These are phyloP conservation scores for Rhagonycha lutea DNA, from an alignment of 2,888 invertebrate species.

Conservation along the genomic window DNA sequence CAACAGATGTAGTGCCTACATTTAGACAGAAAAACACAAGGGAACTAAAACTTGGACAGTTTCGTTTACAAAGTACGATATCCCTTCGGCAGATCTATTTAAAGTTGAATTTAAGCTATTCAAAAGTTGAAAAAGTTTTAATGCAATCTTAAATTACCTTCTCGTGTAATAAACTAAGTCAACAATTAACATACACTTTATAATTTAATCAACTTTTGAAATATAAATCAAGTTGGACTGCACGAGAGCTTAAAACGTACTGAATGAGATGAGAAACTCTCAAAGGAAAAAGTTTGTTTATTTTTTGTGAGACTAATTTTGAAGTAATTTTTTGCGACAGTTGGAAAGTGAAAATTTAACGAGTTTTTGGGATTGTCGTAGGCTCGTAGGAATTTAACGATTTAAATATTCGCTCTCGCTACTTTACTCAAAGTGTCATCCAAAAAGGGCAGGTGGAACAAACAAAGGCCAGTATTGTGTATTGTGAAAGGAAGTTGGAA, in stretches of 20 bases:
- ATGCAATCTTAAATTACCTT: not conserved
- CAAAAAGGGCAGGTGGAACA: not conserved
- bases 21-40: conserved; percentile 18
- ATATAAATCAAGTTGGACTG: not conserved
- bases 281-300: not conserved
- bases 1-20: conserved; percentile 25
- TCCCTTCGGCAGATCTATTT: conserved; percentile 10
- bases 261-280: not conserved
- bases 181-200: not conserved
- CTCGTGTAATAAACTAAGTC: not conserved
- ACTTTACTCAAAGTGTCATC: not conserved
- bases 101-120: conserved; percentile 13
- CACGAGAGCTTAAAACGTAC: not conserved
- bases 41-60: conserved; percentile 20
- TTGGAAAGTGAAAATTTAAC: not conserved
- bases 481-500: not conserved
- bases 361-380: not conserved
- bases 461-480: not conserved
- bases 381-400: not conserved
- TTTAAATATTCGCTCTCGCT: not conserved
- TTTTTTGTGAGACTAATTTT: not conserved
- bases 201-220: not conserved
- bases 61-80: not conserved
- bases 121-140: conserved; percentile 6
- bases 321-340: not conserved